phyloP scores from a whole-genome alignment of 2,113 vertebrate genomes.

The Sinocyclocheilus maitianheensis region DNA sequence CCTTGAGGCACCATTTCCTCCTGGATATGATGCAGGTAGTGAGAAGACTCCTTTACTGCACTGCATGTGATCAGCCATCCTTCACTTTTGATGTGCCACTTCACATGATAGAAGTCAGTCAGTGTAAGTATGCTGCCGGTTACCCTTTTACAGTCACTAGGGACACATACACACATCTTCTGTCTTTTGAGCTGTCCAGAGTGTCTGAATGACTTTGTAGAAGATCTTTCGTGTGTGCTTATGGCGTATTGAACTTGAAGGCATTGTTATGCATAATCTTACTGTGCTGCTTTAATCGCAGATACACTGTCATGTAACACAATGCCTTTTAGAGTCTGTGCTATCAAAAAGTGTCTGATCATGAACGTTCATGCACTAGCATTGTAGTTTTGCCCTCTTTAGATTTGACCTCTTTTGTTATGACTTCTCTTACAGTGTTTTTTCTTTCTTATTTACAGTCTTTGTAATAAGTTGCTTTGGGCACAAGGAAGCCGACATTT shows the following conservation, averaged over 20 bases:
- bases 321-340: conserved; percentile 4
- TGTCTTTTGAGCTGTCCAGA: neutral
- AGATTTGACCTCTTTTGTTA: neutral
- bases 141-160: neutral
- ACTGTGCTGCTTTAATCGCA: neutral
- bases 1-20: neutral
- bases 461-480: neutral
- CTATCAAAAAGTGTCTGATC: neutral
- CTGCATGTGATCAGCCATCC: neutral
- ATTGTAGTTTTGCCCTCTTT: neutral
- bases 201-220: conserved; percentile 2
- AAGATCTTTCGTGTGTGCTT: neutral
- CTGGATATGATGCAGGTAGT: neutral
- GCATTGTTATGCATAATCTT: too few relatives aligned
- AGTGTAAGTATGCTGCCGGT: neutral
- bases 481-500: neutral
- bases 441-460: conserved; percentile 5
- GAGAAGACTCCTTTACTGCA: neutral
- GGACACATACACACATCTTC: neutral
- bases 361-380: neutral
- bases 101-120: neutral
- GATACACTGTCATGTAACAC: neutral
- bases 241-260: too few relatives aligned
- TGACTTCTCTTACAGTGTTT: neutral
- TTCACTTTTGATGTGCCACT: conserved; percentile 1